A percentile compares a stretch with the other conserved stretches of the same genome.
Evolutionary conservation across 92 coral and sea anemone genomes (phyloP).

Genomic region (Epizoanthus scotinus): DNA sequence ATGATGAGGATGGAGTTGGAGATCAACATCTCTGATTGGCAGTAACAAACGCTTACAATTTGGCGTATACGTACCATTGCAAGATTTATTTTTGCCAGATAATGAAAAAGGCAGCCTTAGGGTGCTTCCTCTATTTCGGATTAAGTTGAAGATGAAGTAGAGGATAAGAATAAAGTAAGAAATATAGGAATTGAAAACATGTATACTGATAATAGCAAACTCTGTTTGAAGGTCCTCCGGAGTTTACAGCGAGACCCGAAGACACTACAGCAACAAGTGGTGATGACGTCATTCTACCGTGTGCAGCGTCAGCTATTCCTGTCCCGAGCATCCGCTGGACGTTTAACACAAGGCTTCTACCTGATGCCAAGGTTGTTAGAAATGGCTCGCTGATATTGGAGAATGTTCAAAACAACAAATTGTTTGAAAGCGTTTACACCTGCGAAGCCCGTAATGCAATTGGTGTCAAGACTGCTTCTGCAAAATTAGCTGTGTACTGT

Average conservation of each 20-base stretch:
- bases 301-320: neutral
- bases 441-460: neutral
- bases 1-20: no score
- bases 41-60: no score
- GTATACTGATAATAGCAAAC: no score
- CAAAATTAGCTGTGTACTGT: neutral
- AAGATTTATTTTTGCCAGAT: no score
- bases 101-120: no score
- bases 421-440: neutral
- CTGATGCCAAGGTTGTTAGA: neutral
- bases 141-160: no score
- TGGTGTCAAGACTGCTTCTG: neutral
- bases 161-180: no score
- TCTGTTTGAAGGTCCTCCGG: neutral
- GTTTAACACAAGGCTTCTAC: neutral
- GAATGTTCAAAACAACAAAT: neutral
- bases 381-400: constrained; percentile 5
- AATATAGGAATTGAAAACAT: no score
- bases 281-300: neutral
- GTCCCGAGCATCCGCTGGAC: constrained; percentile 1
- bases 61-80: no score
- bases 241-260: neutral
- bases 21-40: no score
- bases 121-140: no score
- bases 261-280: neutral